These are phyloP conservation scores for Phenacoccus solenopsis DNA, from an alignment of 1,140 invertebrate species.

Conservation along the genomic window DNA sequence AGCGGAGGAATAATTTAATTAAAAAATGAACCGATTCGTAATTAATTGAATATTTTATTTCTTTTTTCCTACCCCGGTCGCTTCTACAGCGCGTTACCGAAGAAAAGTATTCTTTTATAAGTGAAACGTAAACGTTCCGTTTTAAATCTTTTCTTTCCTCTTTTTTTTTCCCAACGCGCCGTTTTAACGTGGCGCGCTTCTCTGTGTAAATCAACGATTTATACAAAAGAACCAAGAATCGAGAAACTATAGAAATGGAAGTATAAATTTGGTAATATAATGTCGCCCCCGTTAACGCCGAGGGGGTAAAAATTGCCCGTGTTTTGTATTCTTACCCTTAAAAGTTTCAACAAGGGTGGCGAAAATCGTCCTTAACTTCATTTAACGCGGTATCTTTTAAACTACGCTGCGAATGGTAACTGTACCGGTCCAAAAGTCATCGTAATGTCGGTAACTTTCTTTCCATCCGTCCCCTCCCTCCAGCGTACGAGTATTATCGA, in stretches of 20 bases:
- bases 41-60: slow-evolving; percentile 18
- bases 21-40: slow-evolving; percentile 18
- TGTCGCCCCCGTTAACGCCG: not conserved
- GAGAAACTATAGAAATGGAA: slow-evolving; percentile 14
- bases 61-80: not conserved
- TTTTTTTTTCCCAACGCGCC: too few relatives aligned
- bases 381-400: slow-evolving; percentile 3
- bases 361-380: not conserved
- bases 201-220: slow-evolving; percentile 16
- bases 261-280: slow-evolving; percentile 17
- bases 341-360: slow-evolving; percentile 1
- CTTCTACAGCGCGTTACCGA: not conserved
- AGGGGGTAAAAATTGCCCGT: not conserved
- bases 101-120: slow-evolving; percentile 13
- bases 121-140: slow-evolving; percentile 13
- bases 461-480: not conserved
- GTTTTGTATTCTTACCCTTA: not conserved
- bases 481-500: not conserved
- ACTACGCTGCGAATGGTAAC: not conserved
- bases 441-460: not conserved
- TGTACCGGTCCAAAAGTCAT: not conserved
- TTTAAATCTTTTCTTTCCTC: not conserved
- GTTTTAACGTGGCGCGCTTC: not conserved
- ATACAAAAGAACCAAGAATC: slow-evolving; percentile 13
- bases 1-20: slow-evolving; percentile 16